Base-by-base conservation (phyloP, 2,797 vertebrate genomes). In the Allobates femoralis region DNA sequence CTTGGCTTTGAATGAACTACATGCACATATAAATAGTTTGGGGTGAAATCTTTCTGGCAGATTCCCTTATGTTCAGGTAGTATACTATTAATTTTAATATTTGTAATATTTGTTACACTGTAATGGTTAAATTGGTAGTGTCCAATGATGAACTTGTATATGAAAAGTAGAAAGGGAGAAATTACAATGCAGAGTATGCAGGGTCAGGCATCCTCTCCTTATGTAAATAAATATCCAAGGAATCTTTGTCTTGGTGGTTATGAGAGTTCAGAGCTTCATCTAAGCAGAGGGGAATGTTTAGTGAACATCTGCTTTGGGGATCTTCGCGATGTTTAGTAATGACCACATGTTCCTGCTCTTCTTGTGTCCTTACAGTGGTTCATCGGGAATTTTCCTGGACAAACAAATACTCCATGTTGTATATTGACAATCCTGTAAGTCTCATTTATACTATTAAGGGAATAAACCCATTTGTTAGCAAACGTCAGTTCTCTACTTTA, bases 331-430 rank as follows among this genome's bases (percentile, higher is more conserved):
- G 64, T 82, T 73, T 58, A 26, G 55, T 37, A 58, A 55, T 73
- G 67, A 74, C 50, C 67, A 41, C 23, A 83, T 83, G 81, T 67
- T 85, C 28, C 46, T 75, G 0, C 66, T 2, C 53, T 30, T 32
- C 79, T 88, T 41, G 79, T 7, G 74, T 73, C 69, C 90, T 87
- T n/a, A 28, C 34, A 97, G 95, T 95, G 76, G 91, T 85, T 19
- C 41, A 90, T 85, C 93, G 96, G 86, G 94, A 95, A 2, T 95
- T 93, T 75, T 86, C 96, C 3, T 96, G 94, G 96, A 94, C 94
- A 4, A 92, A 88, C 1, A 94, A 90, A 23, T 94, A 97, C 76
- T 97, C 96, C 0, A 92, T 97, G 92, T 90, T 97, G 81, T 97
- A 96, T 88, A 91, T 94, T 18, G 96, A 96, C 85, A 96, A 95